phyloP scores from a whole-genome alignment of 2,888 invertebrate genomes.

The Metellina segmentata region DNA sequence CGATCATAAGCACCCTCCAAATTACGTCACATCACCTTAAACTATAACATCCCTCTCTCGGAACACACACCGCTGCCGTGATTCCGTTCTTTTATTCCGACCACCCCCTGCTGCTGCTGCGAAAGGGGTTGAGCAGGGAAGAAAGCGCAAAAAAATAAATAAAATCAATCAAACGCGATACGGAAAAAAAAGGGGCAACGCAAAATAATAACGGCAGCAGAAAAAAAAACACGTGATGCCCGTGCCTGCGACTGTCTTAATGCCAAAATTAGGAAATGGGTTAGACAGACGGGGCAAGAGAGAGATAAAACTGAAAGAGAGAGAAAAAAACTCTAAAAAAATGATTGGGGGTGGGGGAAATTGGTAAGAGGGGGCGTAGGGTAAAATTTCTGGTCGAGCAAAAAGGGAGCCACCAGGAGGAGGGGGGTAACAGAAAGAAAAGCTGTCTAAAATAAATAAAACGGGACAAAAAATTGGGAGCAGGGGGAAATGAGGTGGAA shows the following conservation, averaged over 20 bases:
- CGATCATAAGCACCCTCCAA: slow-evolving; percentile 76
- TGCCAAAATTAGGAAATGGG: slow-evolving; percentile 76
- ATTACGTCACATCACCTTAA: slow-evolving; percentile 76
- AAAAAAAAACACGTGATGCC: slow-evolving; percentile 65
- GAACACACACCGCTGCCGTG: not conserved
- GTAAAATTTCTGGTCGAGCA: not conserved
- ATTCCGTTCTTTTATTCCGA: slow-evolving; percentile 32
- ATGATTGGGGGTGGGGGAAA: not conserved
- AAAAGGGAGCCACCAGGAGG: slow-evolving; percentile 13
- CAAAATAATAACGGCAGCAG: not conserved
- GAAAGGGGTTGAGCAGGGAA: not conserved
- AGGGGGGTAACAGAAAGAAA: slow-evolving; percentile 49
- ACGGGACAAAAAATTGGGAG: slow-evolving; percentile 43
- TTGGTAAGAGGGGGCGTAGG: slow-evolving; percentile 8
- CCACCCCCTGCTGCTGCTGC: not conserved
- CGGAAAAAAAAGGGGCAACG: not conserved
- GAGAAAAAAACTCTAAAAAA: not conserved
- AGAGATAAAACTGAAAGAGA: not conserved
- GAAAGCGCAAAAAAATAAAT: slow-evolving; percentile 9
- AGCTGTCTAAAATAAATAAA: slow-evolving; percentile 52
- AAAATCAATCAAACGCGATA: slow-evolving; percentile 70
- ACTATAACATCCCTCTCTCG: slow-evolving; percentile 70
- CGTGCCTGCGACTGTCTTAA: slow-evolving; percentile 69
- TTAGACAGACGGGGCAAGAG: slow-evolving; percentile 58
- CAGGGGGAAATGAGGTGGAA: slow-evolving; percentile 76